Conservation (phyloP, 2,797 vertebrate genomes). For the Melopsittacus undulatus region DNA sequence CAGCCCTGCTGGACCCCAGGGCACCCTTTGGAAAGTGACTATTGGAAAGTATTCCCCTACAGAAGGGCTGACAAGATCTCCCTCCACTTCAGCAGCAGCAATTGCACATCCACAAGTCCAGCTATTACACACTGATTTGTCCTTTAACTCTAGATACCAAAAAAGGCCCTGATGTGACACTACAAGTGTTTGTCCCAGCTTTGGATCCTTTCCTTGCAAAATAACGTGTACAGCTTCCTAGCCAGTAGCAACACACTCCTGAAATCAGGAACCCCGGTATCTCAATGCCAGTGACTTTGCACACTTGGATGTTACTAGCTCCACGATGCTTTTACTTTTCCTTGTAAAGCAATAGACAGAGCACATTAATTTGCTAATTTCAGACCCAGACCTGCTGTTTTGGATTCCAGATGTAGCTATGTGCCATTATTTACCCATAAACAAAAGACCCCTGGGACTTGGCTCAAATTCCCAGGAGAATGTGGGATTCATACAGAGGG, state of each 20-base stretch:
- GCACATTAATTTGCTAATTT: not conserved
- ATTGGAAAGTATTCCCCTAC: not conserved
- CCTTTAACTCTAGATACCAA: not conserved
- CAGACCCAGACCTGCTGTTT: not conserved
- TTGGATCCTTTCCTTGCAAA: not conserved
- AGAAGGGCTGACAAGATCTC: not conserved
- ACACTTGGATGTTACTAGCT: not conserved
- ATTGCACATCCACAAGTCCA: not conserved
- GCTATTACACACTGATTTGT: not conserved
- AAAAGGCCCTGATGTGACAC: not conserved
- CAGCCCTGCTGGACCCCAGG: not conserved
- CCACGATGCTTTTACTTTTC: not conserved
- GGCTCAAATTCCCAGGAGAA: not conserved
- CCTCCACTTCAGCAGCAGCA: not conserved
- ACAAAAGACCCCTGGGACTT: not conserved
- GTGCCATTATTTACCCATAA: not conserved
- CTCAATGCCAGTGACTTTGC: not conserved
- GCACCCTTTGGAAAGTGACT: not conserved
- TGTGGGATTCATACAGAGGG: not conserved
- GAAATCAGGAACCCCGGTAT: not conserved
- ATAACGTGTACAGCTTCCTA: not conserved
- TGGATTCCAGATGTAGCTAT: not conserved
- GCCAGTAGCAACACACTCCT: not conserved
- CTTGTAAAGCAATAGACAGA: not conserved
- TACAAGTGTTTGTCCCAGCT: not conserved